Base-by-base conservation (phyloP, 2,888 invertebrate species). In the Nasonia oneida region DNA sequence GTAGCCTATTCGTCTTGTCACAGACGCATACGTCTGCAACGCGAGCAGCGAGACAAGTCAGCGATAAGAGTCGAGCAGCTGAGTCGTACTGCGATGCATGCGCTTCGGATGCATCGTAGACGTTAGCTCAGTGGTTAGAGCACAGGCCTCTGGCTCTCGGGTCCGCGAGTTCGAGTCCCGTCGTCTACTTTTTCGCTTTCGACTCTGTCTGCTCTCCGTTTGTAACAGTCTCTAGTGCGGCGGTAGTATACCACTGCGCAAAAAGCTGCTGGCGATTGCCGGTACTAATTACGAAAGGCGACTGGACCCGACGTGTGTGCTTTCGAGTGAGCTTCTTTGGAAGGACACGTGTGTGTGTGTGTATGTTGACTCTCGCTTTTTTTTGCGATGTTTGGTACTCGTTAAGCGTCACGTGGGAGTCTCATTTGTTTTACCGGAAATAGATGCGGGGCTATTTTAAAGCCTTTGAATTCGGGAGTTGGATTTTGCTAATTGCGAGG, bases 201-300 rank as follows among this genome's bases (percentile, higher is more conserved):
- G 23, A 23, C 23, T 23, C 23, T 23, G 23, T 23, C 23, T 23
- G 0, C 23, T 23, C 23, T 23, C 23, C 23, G 23, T 23, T 23
- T 23, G 23, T 23, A 23, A 23, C 23, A 23, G 33, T 78, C 71
- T 57, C 67, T 61, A n/a, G 8, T 8, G 47, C 33, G 33, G 33
- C 70, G 10, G 8, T 29, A 29, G 6, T 71, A 37, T 10, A 42
- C 42, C 74, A 18, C 64, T n/a, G 64, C 33, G 14, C 33, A 67
- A 67, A 67, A 67, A 67, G 14, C 67, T 67, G 10, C 12, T 2
- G n/a, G 67, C 67, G 67, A 67, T 67, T 29, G 67, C 67, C 61
- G 29, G 18, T 37, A 61, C 76, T 77, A 57, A 77, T 77, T 77
- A 77, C 76, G 76, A 29, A 57, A 50, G 75, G 53, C 75, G 53